These are phyloP conservation scores for Cheilosia soror DNA, from an alignment of 2,888 invertebrate species.

Conservation along the genomic window DNA sequence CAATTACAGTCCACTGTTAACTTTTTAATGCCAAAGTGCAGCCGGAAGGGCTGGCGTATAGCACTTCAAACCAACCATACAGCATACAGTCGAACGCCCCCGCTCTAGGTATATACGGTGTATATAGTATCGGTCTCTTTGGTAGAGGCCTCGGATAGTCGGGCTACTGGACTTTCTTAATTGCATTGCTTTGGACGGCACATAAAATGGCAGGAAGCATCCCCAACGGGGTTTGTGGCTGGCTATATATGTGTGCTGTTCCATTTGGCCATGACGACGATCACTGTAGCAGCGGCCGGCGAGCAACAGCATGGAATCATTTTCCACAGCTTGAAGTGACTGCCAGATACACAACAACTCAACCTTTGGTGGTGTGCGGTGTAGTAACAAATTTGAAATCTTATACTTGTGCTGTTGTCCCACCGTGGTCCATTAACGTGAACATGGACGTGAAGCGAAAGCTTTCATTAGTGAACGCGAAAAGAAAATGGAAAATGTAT, in stretches of 20 bases:
- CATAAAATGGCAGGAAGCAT: slow-evolving; percentile 39
- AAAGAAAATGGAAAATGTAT: slow-evolving; percentile 28
- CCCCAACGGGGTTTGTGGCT: slow-evolving; percentile 7
- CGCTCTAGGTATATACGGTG: neutral
- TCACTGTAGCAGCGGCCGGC: neutral
- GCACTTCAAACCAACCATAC: slow-evolving; percentile 17
- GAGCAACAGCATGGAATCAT: slow-evolving; percentile 4
- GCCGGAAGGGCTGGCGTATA: slow-evolving; percentile 36
- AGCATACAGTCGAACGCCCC: neutral
- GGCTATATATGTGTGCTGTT: slow-evolving; percentile 21
- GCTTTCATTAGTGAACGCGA: slow-evolving; percentile 52
- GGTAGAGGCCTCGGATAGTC: neutral
- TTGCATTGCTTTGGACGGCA: slow-evolving; percentile 50
- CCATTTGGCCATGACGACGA: slow-evolving; percentile 22
- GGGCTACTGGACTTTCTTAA: slow-evolving; percentile 45
- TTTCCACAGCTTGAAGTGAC: neutral
- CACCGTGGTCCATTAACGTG: slow-evolving; percentile 37
- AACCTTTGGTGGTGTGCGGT: neutral
- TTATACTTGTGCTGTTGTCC: slow-evolving; percentile 27
- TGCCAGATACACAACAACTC: neutral
- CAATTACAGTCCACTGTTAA: slow-evolving; percentile 67
- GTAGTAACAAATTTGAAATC: slow-evolving; percentile 49
- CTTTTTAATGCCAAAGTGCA: slow-evolving; percentile 68
- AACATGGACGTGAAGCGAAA: slow-evolving; percentile 15
- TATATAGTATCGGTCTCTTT: neutral